A percentile compares a stretch with the other conserved stretches of the same genome.
phyloP scores from a whole-genome alignment of 2,888 invertebrate genomes.

The Andrena bucephala region DNA sequence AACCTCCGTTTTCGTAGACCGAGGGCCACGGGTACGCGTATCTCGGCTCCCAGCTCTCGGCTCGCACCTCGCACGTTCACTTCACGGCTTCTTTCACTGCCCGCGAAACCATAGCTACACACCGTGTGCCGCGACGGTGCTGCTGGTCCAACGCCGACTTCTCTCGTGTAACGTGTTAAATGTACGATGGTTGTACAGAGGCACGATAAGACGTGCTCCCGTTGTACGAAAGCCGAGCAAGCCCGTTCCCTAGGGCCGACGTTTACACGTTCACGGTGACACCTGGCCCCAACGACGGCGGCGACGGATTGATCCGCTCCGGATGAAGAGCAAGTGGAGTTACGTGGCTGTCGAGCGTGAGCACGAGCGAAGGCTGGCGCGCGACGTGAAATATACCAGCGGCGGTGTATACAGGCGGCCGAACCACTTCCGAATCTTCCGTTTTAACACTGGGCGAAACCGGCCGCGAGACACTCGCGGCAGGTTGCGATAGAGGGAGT shows the following conservation, averaged over 20 bases:
- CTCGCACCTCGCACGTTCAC: constrained; percentile 59
- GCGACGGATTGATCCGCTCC: constrained; percentile 52
- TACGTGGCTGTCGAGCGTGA: not conserved
- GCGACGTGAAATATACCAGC: constrained; percentile 9
- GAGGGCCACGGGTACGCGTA: constrained; percentile 13
- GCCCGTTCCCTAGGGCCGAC: constrained; percentile 13
- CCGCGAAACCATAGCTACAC: constrained; percentile 70
- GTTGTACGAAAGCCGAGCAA: not conserved
- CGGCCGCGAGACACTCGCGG: constrained; percentile 62
- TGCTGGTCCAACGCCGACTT: constrained; percentile 50
- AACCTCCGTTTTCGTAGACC: constrained; percentile 30
- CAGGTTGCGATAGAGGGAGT: constrained; percentile 61
- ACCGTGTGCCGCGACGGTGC: constrained; percentile 50
- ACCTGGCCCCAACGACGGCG: constrained; percentile 32
- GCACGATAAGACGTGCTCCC: not conserved
- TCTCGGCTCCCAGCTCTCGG: constrained; percentile 16
- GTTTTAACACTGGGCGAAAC: constrained; percentile 52
- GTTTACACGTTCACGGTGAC: constrained; percentile 31
- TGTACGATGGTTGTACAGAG: constrained; percentile 1
- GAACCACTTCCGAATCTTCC: constrained; percentile 49
- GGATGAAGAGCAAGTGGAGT: constrained; percentile 20
- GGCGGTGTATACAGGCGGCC: not conserved
- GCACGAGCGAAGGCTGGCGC: not conserved
- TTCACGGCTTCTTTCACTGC: constrained; percentile 61
- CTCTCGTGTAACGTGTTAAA: constrained; percentile 22